Evolutionary conservation across 2,113 vertebrate species (phyloP).

Genomic region (Cygnus buccinator): DNA sequence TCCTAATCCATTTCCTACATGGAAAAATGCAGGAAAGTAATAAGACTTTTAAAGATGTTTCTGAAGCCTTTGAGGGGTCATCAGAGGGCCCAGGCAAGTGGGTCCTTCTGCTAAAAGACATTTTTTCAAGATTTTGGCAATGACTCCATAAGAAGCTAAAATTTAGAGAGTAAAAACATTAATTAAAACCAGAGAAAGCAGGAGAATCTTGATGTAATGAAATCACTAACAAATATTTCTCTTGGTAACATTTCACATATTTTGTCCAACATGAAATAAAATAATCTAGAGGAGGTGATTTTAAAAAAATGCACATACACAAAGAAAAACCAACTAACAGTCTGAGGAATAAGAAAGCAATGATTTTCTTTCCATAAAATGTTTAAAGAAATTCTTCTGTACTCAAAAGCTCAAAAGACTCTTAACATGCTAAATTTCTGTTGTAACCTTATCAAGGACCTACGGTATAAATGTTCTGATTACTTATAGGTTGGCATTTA

Average conservation of each 20-base stretch:
- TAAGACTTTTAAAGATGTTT: not conserved
- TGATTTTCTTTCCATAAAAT: not conserved
- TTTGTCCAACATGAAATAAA: conserved; percentile 11
- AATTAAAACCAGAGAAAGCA: not conserved
- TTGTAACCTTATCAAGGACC: not conserved
- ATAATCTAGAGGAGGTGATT: not conserved
- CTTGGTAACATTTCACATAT: not conserved
- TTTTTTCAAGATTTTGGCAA: not conserved
- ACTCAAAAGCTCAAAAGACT: not conserved
- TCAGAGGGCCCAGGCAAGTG: not conserved
- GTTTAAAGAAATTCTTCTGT: not conserved
- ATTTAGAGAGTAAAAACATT: not conserved
- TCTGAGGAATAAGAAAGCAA: not conserved
- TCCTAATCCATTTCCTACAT: not conserved
- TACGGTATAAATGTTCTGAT: not conserved
- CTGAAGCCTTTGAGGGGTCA: not conserved
- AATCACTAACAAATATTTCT: conserved; percentile 9
- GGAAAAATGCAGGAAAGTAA: not conserved
- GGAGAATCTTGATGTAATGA: not conserved
- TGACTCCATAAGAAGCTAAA: not conserved
- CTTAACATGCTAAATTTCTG: not conserved
- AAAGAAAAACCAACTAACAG: not conserved
- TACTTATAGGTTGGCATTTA: not conserved
- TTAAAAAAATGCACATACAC: not conserved
- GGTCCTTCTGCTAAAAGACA: not conserved